Conservation (phyloP, 2,113 vertebrate species). For the Onychostruthus taczanowskii region DNA sequence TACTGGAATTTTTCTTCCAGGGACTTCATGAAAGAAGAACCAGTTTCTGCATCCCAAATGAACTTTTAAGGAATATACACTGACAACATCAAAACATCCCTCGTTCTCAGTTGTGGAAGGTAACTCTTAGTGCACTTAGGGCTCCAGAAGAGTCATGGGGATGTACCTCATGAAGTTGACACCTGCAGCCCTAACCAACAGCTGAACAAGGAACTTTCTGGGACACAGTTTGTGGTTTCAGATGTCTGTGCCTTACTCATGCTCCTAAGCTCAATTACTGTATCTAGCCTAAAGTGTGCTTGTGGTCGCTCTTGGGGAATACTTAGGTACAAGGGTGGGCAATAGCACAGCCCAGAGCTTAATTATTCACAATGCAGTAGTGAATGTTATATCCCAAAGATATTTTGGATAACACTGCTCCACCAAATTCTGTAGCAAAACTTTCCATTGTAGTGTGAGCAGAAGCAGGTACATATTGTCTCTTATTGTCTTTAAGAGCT, state of each 20-base stretch:
- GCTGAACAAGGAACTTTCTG: neutral
- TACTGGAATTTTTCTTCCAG: neutral
- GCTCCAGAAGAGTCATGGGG: neutral
- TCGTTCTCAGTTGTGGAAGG: neutral
- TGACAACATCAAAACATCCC: neutral
- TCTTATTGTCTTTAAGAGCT: neutral
- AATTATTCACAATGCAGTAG: neutral
- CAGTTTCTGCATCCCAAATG: neutral
- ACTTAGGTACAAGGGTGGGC: neutral
- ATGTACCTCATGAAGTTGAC: neutral
- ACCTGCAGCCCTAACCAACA: neutral
- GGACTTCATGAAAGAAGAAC: neutral
- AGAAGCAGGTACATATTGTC: neutral
- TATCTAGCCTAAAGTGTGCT: neutral
- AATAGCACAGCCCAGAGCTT: neutral
- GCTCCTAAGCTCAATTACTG: neutral
- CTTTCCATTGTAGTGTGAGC: neutral
- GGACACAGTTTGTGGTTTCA: neutral
- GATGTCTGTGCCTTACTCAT: neutral
- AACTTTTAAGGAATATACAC: neutral
- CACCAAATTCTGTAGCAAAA: neutral
- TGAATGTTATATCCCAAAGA: neutral
- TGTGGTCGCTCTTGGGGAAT: neutral
- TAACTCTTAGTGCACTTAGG: neutral
- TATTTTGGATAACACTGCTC: neutral